phyloP scores from a whole-genome alignment of 2,888 invertebrate genomes.

The Habroteleia sp. region DNA sequence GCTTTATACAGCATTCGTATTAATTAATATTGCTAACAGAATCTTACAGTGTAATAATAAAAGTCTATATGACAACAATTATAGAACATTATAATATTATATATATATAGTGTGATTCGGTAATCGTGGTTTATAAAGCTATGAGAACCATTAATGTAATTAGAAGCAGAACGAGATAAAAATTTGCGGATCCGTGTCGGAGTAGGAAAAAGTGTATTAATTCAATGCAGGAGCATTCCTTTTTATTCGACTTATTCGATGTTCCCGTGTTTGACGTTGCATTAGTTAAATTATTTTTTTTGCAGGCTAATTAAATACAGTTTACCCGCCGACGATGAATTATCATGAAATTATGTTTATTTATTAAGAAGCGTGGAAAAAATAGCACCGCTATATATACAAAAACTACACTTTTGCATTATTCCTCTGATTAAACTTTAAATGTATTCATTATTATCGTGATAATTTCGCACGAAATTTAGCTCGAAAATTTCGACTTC shows the following conservation, averaged over 20 bases:
- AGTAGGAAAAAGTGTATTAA: constrained; percentile 32
- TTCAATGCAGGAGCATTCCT: constrained; percentile 18
- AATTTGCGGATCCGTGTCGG: constrained; percentile 6
- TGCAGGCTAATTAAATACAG: constrained; percentile 19
- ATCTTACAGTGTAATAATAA: no score
- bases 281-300: constrained; percentile 44
- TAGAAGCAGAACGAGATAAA: constrained; percentile 18
- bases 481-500: no score
- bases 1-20: no score
- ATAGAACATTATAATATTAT: no score
- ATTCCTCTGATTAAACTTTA: no score
- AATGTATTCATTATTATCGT: no score
- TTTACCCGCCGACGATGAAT: constrained; percentile 4
- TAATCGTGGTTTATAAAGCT: constrained; percentile 37
- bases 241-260: constrained; percentile 13
- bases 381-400: no score
- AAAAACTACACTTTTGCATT: no score
- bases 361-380: no score
- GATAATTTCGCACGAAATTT: no score
- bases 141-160: constrained; percentile 48
- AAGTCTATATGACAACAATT: no score
- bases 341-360: constrained; percentile 6
- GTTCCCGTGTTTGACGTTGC: constrained; percentile 20
- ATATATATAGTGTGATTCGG: constrained; percentile 43
- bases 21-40: no score